Percentiles rank a stretch among this genome's conserved stretches.
phyloP scores from a whole-genome alignment of 1,140 invertebrate genomes.

The Ectropis grisescens region DNA sequence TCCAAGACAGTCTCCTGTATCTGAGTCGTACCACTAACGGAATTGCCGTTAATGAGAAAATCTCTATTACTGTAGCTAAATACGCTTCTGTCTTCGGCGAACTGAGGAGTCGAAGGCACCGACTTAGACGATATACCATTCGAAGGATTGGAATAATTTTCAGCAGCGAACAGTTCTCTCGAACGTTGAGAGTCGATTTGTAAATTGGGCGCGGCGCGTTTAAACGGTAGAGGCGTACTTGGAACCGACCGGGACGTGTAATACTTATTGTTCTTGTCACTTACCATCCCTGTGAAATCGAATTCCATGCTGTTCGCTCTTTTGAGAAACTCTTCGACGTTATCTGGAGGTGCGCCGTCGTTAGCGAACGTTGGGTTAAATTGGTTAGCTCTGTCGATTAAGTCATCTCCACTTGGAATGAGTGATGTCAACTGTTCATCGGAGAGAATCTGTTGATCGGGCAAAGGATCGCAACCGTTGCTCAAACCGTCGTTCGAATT shows the following conservation, averaged over 20 bases:
- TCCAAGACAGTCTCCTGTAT: slow-evolving; percentile 33
- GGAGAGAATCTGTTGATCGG: slow-evolving; percentile 39
- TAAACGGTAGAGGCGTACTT: slow-evolving; percentile 73
- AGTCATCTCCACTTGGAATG: slow-evolving; percentile 30
- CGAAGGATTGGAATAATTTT: slow-evolving; percentile 30
- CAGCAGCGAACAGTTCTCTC: slow-evolving; percentile 33
- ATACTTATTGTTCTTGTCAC: slow-evolving; percentile 55
- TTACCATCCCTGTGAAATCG: slow-evolving; percentile 45
- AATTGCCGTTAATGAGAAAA: slow-evolving; percentile 74
- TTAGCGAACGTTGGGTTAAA: slow-evolving; percentile 39
- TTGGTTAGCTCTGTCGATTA: slow-evolving; percentile 35
- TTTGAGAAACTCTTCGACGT: slow-evolving; percentile 56
- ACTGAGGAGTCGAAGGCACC: slow-evolving; percentile 74
- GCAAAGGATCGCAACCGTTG: slow-evolving; percentile 44
- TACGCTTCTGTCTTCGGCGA: slow-evolving; percentile 59
- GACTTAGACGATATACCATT: slow-evolving; percentile 72
- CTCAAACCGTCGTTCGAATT: slow-evolving; percentile 34
- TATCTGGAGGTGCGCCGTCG: slow-evolving; percentile 26
- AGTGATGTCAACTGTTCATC: slow-evolving; percentile 44
- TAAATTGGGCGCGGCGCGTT: slow-evolving; percentile 44
- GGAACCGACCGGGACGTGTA: slow-evolving; percentile 74
- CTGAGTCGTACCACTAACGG: slow-evolving; percentile 45
- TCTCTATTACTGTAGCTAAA: slow-evolving; percentile 75
- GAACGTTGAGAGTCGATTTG: slow-evolving; percentile 47
- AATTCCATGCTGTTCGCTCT: slow-evolving; percentile 56